Conservation (phyloP, 2,113 vertebrate species). For the Sminthopsis crassicaudata region DNA sequence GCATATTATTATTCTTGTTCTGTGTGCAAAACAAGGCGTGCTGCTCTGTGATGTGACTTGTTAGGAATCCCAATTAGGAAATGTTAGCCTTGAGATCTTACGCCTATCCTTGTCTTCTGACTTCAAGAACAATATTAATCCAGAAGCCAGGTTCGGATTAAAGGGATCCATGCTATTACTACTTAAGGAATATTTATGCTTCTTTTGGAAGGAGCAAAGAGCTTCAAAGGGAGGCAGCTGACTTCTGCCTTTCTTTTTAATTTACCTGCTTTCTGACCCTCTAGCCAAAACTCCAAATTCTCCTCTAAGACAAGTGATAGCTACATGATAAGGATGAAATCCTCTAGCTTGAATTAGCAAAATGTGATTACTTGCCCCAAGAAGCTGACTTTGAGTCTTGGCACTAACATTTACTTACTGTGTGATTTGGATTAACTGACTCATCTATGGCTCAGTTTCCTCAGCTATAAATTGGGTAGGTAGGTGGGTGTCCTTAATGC, state of each 20-base stretch:
- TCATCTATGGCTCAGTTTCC: neutral
- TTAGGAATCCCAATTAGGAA: neutral
- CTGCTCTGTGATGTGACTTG: neutral
- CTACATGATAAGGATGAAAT: neutral
- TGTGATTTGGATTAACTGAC: neutral
- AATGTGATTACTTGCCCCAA: neutral
- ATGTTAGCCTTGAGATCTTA: neutral
- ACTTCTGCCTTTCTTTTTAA: neutral
- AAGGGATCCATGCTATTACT: neutral
- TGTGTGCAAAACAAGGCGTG: neutral
- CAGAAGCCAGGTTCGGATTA: neutral
- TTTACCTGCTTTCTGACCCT: neutral
- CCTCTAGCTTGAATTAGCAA: neutral
- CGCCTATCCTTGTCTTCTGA: neutral
- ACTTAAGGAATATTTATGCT: neutral
- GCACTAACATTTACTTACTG: neutral
- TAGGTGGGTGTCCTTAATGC: neutral
- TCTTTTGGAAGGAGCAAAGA: neutral
- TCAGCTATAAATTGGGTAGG: neutral
- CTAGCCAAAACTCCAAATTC: neutral
- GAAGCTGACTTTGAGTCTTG: neutral
- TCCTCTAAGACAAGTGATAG: neutral
- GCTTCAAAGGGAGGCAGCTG: neutral
- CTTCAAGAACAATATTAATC: neutral
- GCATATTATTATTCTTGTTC: neutral